Evolutionary conservation across 2,888 invertebrate species (phyloP), one percentile per base, ranked within the genome.

Genomic region (Drosophila planitibia): DNA sequence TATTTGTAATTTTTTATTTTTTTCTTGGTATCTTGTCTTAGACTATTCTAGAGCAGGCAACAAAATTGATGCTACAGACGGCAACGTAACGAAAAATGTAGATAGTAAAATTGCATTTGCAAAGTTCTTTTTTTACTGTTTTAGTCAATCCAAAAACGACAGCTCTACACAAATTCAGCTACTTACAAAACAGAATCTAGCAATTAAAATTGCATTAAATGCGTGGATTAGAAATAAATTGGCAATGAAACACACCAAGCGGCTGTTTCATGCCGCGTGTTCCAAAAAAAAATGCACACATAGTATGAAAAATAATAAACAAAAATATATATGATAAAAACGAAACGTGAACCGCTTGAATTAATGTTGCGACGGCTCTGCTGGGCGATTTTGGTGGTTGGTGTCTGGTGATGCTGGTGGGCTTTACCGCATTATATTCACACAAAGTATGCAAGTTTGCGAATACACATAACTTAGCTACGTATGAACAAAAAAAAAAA

Each of bases 31-130:
- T 82, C 72, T 87, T 76, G 65, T 57, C 77, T 76, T 62, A 62
- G 49, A 63, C 79, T 68, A 70, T 16, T 52, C 79, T 79, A 70
- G 35, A 49, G 64, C 85, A 85, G 82, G 85, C 85, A 85, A 85
- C 62, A 77, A 77, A 64, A 54, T 54, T 39, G 66, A 76, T 66
- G 70, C 70, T 74, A 70, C 71, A 67, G 70, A 76, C 78, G 54
- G 61, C 51, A 60, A 73, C 35, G 55, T 54, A 73, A 81, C 33
- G 41, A 47, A 79, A 64, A 22, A 74, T 58, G 35, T 37, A 44
- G 49, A 65, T 10, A 25, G 57, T 63, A 47, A 72, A 78, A 53
- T 49, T 52, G 33, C 44, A 68, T 22, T 70, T 54, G 51, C 58
- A 58, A 39, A 63, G 30, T 30, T 39, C 4, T 39, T 22, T 47